Evolutionary conservation across 1,140 invertebrate genomes (phyloP), one percentile per base, ranked within the genome.

Genomic region (Drosophila micromelanica): DNA sequence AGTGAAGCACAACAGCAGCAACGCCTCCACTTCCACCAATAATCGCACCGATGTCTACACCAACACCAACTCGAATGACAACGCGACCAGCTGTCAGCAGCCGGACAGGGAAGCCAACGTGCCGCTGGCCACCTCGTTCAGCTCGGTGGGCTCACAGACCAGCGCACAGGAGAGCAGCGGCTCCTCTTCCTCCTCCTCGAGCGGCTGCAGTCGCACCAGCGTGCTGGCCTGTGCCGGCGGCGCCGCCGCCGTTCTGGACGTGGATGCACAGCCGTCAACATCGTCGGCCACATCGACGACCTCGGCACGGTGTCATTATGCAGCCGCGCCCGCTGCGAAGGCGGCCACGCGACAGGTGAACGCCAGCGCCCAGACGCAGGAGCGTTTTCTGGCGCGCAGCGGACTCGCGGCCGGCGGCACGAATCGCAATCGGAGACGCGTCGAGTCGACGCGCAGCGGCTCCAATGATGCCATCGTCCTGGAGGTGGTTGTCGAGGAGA

Each of bases 11-110:
- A 70, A 15, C 17, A 27, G 17, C 17, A 40, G 13, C 45, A 13
- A 68, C 56, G 55, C 55, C 2, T 35, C 70, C n/a, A 68, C 59
- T 48, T 51, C 59, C 9, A 49, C 49, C 45, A 40, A 13, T 9
- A 49, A 67, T 42, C 67, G 81, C 37, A 72, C 76, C n/a, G 85
- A 91, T 49, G 80, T 87, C n/a, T 85, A 70, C 42, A 87, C 90
- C 40, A 91, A 86, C 51, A 90, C 90, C 35, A 91, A 89, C 76
- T 90, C 86, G 57, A 90, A 91, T 76, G 82, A 91, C 54, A 85
- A 84, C 2, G 17, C 63, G 2, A 17, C 27, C 1, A 30, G 37
- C 35, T 13, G 42, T 32, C 9, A 54, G 30, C 65, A 43, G 27
- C 49, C 63, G 35, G 45, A 46, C 9, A 56, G 55, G n/a, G 55